Evolutionary conservation across 2,113 vertebrate genomes (phyloP).

Genomic region (Asarcornis scutulata): DNA sequence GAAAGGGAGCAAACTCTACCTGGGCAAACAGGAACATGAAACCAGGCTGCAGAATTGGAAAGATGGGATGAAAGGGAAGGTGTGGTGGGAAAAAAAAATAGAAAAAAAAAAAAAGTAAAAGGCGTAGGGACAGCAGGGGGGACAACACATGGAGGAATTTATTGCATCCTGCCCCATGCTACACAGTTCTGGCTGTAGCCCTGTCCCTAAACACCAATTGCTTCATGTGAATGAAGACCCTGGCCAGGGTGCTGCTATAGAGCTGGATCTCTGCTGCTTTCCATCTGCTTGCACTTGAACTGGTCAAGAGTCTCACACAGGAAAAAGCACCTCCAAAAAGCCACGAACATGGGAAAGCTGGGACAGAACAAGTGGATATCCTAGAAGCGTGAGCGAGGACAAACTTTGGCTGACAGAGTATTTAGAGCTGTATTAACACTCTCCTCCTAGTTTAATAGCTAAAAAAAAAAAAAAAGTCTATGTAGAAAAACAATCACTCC

Average conservation of each 20-base stretch:
- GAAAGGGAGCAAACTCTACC: not conserved
- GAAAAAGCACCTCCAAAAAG: constrained; percentile 11
- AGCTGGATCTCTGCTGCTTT: constrained; percentile 23
- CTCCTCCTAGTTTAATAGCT: constrained; percentile 3
- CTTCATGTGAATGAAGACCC: constrained; percentile 36
- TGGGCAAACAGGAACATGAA: not conserved
- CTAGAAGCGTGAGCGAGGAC: constrained; percentile 16
- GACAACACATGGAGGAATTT: not conserved
- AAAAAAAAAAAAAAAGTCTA: not conserved
- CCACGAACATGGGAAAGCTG: not conserved
- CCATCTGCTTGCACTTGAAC: constrained; percentile 65
- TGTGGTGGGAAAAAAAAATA: not conserved
- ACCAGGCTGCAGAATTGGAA: not conserved
- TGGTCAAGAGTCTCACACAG: constrained; percentile 14
- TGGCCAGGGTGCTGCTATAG: constrained; percentile 14
- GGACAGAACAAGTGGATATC: constrained; percentile 9
- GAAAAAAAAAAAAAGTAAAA: not conserved
- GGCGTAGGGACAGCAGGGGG: not conserved
- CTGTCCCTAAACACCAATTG: constrained; percentile 28
- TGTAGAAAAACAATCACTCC: constrained; percentile 5
- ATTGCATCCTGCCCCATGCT: constrained; percentile 18
- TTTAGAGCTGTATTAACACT: not conserved
- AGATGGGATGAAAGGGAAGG: not conserved
- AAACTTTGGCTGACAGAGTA: constrained; percentile 35
- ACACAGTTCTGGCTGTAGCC: not conserved